phyloP scores from a whole-genome alignment of 2,113 vertebrate genomes.

The Axis porcinus region DNA sequence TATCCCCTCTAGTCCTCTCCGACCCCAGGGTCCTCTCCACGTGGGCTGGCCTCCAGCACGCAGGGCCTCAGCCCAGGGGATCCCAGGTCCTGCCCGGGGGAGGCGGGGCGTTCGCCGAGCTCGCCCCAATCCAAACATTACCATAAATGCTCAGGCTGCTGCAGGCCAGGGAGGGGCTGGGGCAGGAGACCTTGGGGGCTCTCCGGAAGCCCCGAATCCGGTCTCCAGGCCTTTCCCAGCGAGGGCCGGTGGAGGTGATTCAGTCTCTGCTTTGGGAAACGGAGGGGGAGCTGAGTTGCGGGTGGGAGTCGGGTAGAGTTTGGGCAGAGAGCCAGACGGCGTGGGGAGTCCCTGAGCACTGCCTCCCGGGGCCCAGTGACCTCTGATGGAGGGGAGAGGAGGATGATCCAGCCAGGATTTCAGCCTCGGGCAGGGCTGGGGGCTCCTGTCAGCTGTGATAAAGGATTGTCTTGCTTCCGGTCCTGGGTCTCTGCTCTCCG shows the following conservation, averaged over 20 bases:
- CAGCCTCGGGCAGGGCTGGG: neutral
- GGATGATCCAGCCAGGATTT: neutral
- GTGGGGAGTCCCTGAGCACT: neutral
- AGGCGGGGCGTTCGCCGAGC: conserved; percentile 29
- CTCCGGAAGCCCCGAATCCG: conserved; percentile 42
- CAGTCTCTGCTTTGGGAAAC: neutral
- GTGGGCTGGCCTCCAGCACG: neutral
- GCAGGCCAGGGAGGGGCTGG: neutral
- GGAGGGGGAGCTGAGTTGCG: neutral
- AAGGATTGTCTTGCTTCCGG: neutral
- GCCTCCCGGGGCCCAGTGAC: neutral
- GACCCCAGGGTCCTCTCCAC: neutral
- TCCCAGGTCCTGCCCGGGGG: neutral
- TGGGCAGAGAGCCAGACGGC: neutral
- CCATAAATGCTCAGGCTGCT: conserved; percentile 82
- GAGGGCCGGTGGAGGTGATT: neutral
- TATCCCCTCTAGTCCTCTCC: neutral
- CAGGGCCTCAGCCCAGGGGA: neutral
- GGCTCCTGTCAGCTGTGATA: neutral
- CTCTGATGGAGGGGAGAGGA: too few species aligned
- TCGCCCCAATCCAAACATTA: conserved; percentile 78
- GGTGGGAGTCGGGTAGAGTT: too few species aligned
- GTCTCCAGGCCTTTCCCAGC: conserved; percentile 14
- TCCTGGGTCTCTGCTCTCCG: neutral
- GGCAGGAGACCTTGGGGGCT: neutral